Evolutionary conservation across 2,113 vertebrate species (phyloP), one percentile per base, ranked within the genome.

Genomic region (Psilopogon haemacephalus): DNA sequence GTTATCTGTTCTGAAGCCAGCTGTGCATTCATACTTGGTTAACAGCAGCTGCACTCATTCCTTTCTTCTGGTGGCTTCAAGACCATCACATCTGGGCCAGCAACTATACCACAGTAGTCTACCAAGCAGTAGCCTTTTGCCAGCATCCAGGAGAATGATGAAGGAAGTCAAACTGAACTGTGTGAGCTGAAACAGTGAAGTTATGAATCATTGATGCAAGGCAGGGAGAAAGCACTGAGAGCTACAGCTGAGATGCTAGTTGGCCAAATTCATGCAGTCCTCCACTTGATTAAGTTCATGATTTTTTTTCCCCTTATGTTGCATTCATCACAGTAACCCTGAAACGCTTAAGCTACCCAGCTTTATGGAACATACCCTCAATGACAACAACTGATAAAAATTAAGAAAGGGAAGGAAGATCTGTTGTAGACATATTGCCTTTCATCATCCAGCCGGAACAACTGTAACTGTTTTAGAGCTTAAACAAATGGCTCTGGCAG

Each of bases 401-500:
- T 15, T 55, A 55, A 33, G 40, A 56, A 73, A 69, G 23, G 9
- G 17, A 68, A 88, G 14, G 42, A 50, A 74, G 84, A 26, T 19
- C 16, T 38, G 5, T 32, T 62, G 60, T 3, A 85, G 28, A 58
- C 0, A 1, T 3, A 14, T 4, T 9, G 24, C 48, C 11, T 7
- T 24, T 55, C 37, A 69, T 4, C 30, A 87, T 40, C 20, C 58
- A 19, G 17, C 15, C 79, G 54, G n/a, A 50, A 59, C n/a, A 91
- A 58, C 18, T 38, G 27, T 59, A 83, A 13, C 32, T 54, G 42
- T 17, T 17, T 17, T 9, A 35, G 38, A 86, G 59, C 46, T 90
- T 18, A 35, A 3, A 33, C 6, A 75, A 75, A 79, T 1, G 24
- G 44, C 59, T 69, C 71, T 1, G 5, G 50, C 38, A 63, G 30